Evolutionary conservation across 2,797 vertebrate species (phyloP), one percentile per base, ranked within the genome.

Genomic region (Ctenosaura bakeri): DNA sequence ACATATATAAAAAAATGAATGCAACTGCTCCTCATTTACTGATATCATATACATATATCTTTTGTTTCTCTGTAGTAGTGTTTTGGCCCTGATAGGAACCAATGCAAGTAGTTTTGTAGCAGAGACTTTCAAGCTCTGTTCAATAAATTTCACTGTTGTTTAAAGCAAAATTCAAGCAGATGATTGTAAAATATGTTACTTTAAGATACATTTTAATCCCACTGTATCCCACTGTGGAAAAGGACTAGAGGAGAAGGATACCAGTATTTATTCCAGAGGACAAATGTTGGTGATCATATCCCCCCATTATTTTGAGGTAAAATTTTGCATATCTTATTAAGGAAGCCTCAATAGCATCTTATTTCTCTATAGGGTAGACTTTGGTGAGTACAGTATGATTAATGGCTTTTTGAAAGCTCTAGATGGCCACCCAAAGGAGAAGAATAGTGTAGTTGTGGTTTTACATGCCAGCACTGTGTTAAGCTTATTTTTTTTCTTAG

Each of bases 391-490:
- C 81, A 71, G 9, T 84, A 42, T 0, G 0, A 93, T 90, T 89
- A 87, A 83, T 89, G 86, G 38, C 87, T 89, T 74, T 91, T 94
- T 83, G 85, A 92, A 88, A 64, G 59, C 77, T 87, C 76, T 77
- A 62, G 87, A 71, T 62, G 56, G 92, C 89, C 91, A 91, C 78
- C 85, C 90, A 93, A 91, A 94, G 87, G 93, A 93, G 78, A 93
- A 74, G 82, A 90, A 92, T 92, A 91, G 86, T 90, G 84, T 62
- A 91, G 88, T 86, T 92, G 88, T 66, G 76, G n/a, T 82, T 89
- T 95, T 88, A 87, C 52, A 87, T 88, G 84, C 85, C 90, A 88
- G 54, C 86, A 83, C 88, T 66, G 24, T 93, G 92, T 92, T 93
- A 86, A 89, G 22, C 20, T 0, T 22, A 77, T 54, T 54, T 90